Conservation (phyloP, 2,797 vertebrate species). For the Lutjanus argentimaculatus region DNA sequence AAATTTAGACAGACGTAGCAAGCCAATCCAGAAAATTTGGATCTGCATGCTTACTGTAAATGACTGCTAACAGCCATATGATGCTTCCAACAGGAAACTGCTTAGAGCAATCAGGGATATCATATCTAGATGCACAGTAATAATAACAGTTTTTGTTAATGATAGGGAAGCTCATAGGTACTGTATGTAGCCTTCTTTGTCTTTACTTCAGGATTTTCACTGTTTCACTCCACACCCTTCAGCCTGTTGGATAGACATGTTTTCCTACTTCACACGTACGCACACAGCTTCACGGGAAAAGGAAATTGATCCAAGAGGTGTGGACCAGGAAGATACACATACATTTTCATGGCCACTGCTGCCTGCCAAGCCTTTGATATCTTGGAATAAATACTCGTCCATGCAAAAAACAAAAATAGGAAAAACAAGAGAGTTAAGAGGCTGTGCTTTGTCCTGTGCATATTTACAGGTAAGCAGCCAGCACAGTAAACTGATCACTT, state of each 20-base stretch:
- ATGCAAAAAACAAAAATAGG: slow-evolving; percentile 8
- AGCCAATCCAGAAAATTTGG: background rate
- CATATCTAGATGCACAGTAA: slow-evolving; percentile 3
- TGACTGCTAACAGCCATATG: background rate
- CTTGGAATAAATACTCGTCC: slow-evolving; percentile 36
- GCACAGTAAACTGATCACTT: background rate
- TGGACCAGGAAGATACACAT: slow-evolving; percentile 65
- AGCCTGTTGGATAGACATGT: slow-evolving; percentile 18
- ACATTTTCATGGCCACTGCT: slow-evolving; percentile 15
- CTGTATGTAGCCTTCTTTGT: background rate
- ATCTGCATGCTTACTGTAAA: background rate
- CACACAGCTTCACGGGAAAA: slow-evolving; percentile 23
- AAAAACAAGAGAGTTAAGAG: background rate
- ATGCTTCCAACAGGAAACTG: slow-evolving; percentile 1
- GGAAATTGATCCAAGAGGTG: slow-evolving; percentile 66
- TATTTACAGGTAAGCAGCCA: background rate
- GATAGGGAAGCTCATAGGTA: background rate
- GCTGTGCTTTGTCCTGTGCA: background rate
- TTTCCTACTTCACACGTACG: slow-evolving; percentile 15
- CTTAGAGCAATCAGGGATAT: background rate
- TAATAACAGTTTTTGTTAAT: slow-evolving; percentile 2
- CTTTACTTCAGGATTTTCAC: slow-evolving; percentile 22
- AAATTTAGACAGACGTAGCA: background rate
- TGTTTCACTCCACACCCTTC: slow-evolving; percentile 15
- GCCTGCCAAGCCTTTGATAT: slow-evolving; percentile 40